Base-by-base conservation (phyloP, 2,113 vertebrate species). In the human (Homo sapiens) region DNA sequence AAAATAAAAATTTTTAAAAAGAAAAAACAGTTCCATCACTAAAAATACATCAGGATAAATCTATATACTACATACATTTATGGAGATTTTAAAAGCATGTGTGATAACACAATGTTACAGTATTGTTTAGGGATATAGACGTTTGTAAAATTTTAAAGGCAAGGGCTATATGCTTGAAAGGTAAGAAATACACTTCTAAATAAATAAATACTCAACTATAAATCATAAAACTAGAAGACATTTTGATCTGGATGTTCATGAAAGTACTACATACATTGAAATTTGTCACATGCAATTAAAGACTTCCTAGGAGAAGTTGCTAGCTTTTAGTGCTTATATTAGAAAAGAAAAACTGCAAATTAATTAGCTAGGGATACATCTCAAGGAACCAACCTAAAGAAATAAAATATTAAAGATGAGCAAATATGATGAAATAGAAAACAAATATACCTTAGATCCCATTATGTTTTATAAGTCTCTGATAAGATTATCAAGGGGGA, bases 361-460 rank as follows among this genome's bases (percentile, higher is more conserved):
- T 79, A 85, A 48, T 83, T 92, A 50, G 20, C 2, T 50, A 66
- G 13, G 30, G 25, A 23, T 68, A 76, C 16, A 45, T 81, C 72
- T 59, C 8, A 93, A 61, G 68, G 55, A 94, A 43, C 85, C 55
- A 95, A 7, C 16, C 43, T 25, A 68, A 75, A 95, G 57, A 52
- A 66, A 55, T 20, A 52, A 64, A 84, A 86, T 85, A 22, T 35
- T 80, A 40, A 85, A 27, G 68, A 59, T 55, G 70, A 48, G 14
- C 27, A 93, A 68, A 79, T 50, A 89, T 75, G 59, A 59, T 89
- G 27, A 96, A 96, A 76, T 22, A 68, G 45, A 50, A 84, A 95
- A 70, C 27, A 89, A 20, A 78, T 5, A 32, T 85, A 52, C 1
- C 8, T 84, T 85, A 93, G 80, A 50, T 81, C 35, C 38, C 38